Percentiles rank a stretch among this genome's conserved stretches.
Evolutionary conservation across 2,888 invertebrate genomes (phyloP).

Genomic region (Cordilura impudica): DNA sequence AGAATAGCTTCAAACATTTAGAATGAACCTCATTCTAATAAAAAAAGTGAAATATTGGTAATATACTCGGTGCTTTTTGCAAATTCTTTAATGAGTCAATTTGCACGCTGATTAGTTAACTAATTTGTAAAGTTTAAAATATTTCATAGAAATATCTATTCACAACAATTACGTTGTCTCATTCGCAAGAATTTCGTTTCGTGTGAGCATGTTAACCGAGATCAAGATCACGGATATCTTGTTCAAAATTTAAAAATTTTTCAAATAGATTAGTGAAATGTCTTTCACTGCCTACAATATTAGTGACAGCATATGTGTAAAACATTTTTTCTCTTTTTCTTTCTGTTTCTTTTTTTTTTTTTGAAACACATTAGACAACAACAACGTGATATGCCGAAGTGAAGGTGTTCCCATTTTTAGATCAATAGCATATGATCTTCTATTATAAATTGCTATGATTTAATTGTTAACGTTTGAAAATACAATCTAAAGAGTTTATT

Average conservation of each 20-base stretch:
- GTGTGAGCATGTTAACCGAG: slow-evolving; percentile 11
- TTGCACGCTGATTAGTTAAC: no score
- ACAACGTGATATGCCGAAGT: not conserved
- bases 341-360: not conserved
- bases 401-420: slow-evolving; percentile 27
- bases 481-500: not conserved
- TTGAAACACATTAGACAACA: not conserved
- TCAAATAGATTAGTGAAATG: not conserved
- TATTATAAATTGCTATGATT: slow-evolving; percentile 4
- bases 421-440: slow-evolving; percentile 10
- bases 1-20: no score
- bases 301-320: not conserved
- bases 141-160: not conserved
- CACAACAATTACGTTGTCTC: not conserved
- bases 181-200: not conserved
- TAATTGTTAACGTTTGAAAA: not conserved
- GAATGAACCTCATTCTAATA: no score
- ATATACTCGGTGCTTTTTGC: no score
- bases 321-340: no score
- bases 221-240: slow-evolving; percentile 16
- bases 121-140: no score
- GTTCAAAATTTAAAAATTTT: not conserved
- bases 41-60: no score
- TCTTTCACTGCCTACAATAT: not conserved
- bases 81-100: no score